Base-by-base conservation (phyloP, 1,140 invertebrate species). In the Leptinotarsa undecemlineata region DNA sequence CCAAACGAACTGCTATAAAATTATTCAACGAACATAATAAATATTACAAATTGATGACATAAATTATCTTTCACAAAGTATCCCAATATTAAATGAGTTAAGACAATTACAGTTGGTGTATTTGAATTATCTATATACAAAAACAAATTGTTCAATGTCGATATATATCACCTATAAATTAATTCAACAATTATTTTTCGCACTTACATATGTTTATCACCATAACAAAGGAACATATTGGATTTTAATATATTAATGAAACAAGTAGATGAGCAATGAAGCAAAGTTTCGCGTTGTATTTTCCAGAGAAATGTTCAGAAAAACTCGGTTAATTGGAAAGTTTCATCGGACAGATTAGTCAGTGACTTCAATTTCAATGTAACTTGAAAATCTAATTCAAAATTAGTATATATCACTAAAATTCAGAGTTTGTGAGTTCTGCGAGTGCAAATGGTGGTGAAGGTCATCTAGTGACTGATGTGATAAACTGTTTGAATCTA, bases 371-470 rank as follows among this genome's bases (percentile, higher is more conserved):
- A 17, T n/a, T n/a, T 57, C 14, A 17, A 57, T 57, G 51, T 17
- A 17, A 17, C 5, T 17, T 57, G 5, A n/a, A 15, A n/a, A 57
- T 2, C 51, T 57, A 17, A 4, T 17, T 14, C 51, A 19, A 57
- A 57, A 57, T 70, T 79, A 85, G 79, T 85, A 85, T 72, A 85
- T 84, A 77, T 85, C 84, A 73, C 81, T 82, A 64, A 85, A 85
- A 42, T 78, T 81, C 42, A 85, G 68, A 57, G 81, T 84, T 76
- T 85, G 84, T 26, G 80, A 77, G 74, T 83, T 84, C 62, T 81
- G 80, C 60, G 81, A 82, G 74, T 85, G 83, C 71, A 83, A 64
- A 74, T 84, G 84, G 73, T 84, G 84, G 71, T 85, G 84, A 8
- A 85, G 67, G 57, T 84, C 84, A n/a, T 85, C 84, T 14, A 85